A percentile compares a stretch with the other conserved stretches of the same genome.
Conservation (phyloP, 2,888 invertebrate genomes). For the Yponomeuta evonymella region DNA sequence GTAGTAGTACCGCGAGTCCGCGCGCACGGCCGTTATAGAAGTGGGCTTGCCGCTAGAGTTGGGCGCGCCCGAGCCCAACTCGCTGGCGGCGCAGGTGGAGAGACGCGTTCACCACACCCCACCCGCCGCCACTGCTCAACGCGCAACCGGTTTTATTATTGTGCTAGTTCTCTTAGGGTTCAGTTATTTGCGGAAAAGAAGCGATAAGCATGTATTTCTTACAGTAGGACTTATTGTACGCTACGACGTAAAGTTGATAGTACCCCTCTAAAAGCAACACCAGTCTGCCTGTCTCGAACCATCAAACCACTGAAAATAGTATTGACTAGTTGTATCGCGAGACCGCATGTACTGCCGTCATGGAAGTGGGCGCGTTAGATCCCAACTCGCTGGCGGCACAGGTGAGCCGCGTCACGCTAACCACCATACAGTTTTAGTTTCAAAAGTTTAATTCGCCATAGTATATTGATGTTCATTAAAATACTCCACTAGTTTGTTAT, state of each 20-base stretch:
- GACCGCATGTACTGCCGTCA: slow-evolving; percentile 21
- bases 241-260: too few species aligned
- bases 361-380: slow-evolving; percentile 30
- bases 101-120: slow-evolving; percentile 89
- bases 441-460: too few species aligned
- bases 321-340: slow-evolving; percentile 25
- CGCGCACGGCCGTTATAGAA: slow-evolving; percentile 22
- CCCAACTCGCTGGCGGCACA: slow-evolving; percentile 82
- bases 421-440: slow-evolving; percentile 55
- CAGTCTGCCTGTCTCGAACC: too few species aligned
- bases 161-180: too few species aligned
- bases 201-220: slow-evolving; percentile 45
- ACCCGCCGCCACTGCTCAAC: slow-evolving; percentile 86
- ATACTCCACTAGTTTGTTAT: too few species aligned
- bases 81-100: slow-evolving; percentile 83
- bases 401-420: slow-evolving; percentile 87
- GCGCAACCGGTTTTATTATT: slow-evolving; percentile 53
- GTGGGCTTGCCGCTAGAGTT: slow-evolving; percentile 18
- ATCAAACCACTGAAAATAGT: slow-evolving; percentile 16
- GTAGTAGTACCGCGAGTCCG: slow-evolving; percentile 26
- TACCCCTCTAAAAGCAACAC: too few species aligned
- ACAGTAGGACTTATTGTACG: too few species aligned
- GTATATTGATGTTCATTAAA: too few species aligned
- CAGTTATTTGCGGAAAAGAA: too few species aligned
- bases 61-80: slow-evolving; percentile 68